These are phyloP conservation scores for Apotomis turbidana DNA, from an alignment of 2,888 invertebrate genomes.

Conservation along the genomic window DNA sequence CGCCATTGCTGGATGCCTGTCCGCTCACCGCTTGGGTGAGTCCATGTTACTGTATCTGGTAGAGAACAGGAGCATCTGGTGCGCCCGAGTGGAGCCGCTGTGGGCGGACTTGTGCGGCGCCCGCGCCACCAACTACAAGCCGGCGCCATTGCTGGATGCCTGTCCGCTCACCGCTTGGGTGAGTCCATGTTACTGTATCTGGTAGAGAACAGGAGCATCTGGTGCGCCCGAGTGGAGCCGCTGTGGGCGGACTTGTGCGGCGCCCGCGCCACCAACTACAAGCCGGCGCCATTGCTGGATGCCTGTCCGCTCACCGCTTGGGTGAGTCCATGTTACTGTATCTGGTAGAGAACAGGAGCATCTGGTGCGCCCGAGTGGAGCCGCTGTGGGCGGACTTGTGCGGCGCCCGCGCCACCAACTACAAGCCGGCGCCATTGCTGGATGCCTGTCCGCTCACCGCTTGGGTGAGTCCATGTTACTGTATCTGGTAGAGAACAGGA, in stretches of 20 bases:
- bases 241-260: constrained; percentile 95
- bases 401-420: constrained; percentile 83
- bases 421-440: constrained; percentile 90
- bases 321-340: constrained; percentile 71
- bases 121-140: constrained; percentile 87
- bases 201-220: constrained; percentile 91
- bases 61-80: constrained; percentile 95
- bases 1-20: constrained; percentile 93
- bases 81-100: constrained; percentile 93
- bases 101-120: constrained; percentile 93
- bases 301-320: constrained; percentile 95
- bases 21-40: constrained; percentile 93
- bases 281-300: constrained; percentile 91
- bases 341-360: constrained; percentile 87
- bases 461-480: constrained; percentile 84
- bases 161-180: constrained; percentile 95
- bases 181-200: constrained; percentile 23
- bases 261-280: constrained; percentile 85
- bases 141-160: constrained; percentile 92
- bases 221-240: constrained; percentile 95
- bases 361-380: constrained; percentile 95
- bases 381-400: constrained; percentile 97
- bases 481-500: constrained; percentile 85
- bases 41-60: background rate
- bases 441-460: constrained; percentile 94